phyloP scores from a whole-genome alignment of 1,140 invertebrate genomes.

The Ladona fulva region DNA sequence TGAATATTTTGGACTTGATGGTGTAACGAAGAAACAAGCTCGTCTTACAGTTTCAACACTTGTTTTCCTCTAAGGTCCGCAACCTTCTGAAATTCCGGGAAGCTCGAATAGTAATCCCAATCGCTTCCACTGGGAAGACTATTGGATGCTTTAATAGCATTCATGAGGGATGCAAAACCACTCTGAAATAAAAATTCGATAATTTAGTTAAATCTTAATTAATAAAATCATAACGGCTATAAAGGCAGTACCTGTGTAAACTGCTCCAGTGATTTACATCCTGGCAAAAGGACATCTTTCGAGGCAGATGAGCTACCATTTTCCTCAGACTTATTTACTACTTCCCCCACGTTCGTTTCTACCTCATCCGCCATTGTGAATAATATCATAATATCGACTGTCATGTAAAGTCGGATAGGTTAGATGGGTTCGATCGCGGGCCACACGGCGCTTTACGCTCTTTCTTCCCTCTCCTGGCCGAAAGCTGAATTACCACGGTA shows the following conservation, averaged over 20 bases:
- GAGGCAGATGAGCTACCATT: no score
- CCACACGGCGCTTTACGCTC: no score
- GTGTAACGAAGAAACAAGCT: neutral
- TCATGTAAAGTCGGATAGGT: no score
- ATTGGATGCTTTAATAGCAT: conserved; percentile 57
- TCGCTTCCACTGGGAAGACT: conserved; percentile 55
- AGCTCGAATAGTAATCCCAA: conserved; percentile 59
- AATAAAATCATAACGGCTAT: neutral
- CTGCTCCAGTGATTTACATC: neutral
- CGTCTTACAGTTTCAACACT: conserved; percentile 43
- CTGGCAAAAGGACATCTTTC: neutral
- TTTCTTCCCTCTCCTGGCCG: no score
- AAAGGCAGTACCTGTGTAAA: neutral
- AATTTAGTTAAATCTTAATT: neutral
- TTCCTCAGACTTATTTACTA: neutral
- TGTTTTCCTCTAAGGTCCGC: conserved; percentile 47
- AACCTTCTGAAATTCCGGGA: conserved; percentile 53
- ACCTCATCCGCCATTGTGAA: neutral
- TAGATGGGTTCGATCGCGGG: no score
- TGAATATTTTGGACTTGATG: neutral
- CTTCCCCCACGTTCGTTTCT: neutral
- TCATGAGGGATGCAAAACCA: conserved; percentile 45
- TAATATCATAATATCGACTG: no score
- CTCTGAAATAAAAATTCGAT: conserved; percentile 35
- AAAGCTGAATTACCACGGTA: no score